Conservation (phyloP, 2,888 invertebrate genomes). For the Noctuana brunneofusca region DNA sequence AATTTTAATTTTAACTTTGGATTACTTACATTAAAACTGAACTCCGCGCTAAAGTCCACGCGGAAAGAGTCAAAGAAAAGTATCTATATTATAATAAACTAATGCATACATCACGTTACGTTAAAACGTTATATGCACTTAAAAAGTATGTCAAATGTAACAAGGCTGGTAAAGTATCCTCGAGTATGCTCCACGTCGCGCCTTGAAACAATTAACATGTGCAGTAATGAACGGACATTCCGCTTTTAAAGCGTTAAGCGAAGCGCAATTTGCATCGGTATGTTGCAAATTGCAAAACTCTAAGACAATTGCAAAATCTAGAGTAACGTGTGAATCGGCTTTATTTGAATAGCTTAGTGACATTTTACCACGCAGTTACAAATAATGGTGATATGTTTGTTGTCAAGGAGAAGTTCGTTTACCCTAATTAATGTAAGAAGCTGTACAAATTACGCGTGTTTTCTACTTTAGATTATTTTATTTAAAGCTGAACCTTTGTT, state of each 20-base stretch:
- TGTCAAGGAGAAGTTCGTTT: background rate
- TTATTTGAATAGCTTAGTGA: constrained; percentile 5
- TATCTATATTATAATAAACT: background rate
- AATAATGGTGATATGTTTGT: background rate
- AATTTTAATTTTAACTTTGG: too few relatives aligned
- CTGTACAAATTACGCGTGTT: background rate
- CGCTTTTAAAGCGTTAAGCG: constrained; percentile 18
- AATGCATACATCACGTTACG: background rate
- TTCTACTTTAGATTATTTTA: background rate
- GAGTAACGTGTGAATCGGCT: constrained; percentile 26
- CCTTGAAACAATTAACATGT: constrained; percentile 32
- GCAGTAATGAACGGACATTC: constrained; percentile 32
- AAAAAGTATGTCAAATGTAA: constrained; percentile 25
- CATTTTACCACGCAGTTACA: constrained; percentile 10
- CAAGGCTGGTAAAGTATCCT: constrained; percentile 6
- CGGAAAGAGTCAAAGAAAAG: too few relatives aligned
- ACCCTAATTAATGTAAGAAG: background rate
- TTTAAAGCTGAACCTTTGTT: background rate
- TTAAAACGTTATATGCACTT: background rate
- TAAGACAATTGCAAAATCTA: constrained; percentile 28
- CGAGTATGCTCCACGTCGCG: constrained; percentile 8
- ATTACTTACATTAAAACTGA: too few relatives aligned
- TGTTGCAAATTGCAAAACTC: constrained; percentile 27
- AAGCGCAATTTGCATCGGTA: constrained; percentile 32
- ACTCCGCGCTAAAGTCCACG: too few relatives aligned